Conservation (phyloP, 2,888 invertebrate genomes). For the Cataglyphis albicans region DNA sequence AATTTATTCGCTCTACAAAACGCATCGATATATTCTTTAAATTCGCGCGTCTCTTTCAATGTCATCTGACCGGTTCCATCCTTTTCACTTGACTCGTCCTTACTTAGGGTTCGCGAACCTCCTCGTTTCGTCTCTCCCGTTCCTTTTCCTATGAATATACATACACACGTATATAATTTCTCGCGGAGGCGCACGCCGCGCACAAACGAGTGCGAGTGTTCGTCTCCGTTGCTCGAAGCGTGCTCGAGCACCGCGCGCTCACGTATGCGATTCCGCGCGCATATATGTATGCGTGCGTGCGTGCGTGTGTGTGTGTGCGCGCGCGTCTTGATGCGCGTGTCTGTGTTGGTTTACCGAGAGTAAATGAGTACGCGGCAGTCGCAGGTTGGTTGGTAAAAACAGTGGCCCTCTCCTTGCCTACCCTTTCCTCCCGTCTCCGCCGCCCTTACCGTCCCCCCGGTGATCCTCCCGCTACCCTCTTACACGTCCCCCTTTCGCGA, state of each 20-base stretch:
- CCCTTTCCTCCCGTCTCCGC: slow-evolving; percentile 71
- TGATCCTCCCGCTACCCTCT: slow-evolving; percentile 54
- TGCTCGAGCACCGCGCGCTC: slow-evolving; percentile 58
- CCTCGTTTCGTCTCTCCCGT: slow-evolving; percentile 36
- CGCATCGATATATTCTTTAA: slow-evolving; percentile 23
- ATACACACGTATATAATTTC: slow-evolving; percentile 42
- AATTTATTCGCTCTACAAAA: neutral
- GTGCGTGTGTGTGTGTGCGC: slow-evolving; percentile 57
- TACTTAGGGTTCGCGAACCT: neutral
- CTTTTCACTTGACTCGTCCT: slow-evolving; percentile 23
- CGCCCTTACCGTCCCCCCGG: slow-evolving; percentile 41
- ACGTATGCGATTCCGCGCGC: slow-evolving; percentile 43
- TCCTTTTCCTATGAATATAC: slow-evolving; percentile 42
- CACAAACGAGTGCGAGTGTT: slow-evolving; percentile 43
- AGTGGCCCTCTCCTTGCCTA: slow-evolving; percentile 80
- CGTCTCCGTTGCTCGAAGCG: slow-evolving; percentile 53
- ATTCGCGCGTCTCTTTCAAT: slow-evolving; percentile 2
- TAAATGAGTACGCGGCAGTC: slow-evolving; percentile 81
- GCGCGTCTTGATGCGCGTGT: slow-evolving; percentile 30
- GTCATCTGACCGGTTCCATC: slow-evolving; percentile 1
- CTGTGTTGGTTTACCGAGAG: slow-evolving; percentile 77
- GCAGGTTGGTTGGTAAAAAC: slow-evolving; percentile 80
- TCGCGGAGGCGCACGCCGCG: slow-evolving; percentile 20
- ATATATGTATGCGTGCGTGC: slow-evolving; percentile 14
- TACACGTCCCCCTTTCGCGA: slow-evolving; percentile 45